Base-by-base conservation (phyloP, 2,113 vertebrate genomes). In the Glareola pratincola region DNA sequence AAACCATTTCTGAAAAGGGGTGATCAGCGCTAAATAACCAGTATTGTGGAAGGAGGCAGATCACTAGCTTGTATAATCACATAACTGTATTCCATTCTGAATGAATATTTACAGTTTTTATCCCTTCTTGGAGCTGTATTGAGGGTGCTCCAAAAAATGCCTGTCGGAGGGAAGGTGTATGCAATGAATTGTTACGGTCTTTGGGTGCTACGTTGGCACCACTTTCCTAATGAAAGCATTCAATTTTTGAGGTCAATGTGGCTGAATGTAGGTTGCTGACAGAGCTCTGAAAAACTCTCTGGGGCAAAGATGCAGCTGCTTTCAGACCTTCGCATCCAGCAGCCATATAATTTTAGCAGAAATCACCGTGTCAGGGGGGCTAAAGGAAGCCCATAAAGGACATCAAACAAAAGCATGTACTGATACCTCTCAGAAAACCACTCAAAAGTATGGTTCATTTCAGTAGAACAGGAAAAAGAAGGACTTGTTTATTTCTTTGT, bases 301-400 rank as follows among this genome's bases (percentile, higher is more conserved):
- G 17, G 18, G 29, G 8, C 1, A 36, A 72, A 72, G 13, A 1
- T 32, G 24, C 16, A 59, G 8, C 34, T 76, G 34, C 3, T 60
- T 73, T 79, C 39, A 84, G 10, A 8, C 21, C 19, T 79, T 69
- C 5, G 2, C 18, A 43, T 2, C 14, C 14, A 36, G 12, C 12
- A 59, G 4, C 36, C 30, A 17, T 47, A 6, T 22, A 72, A 69
- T 88, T 32, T 30, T 36, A 43, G 12, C 30, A 80, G 30, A 73
- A 86, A 56, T 72, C 30, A 12, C 5, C 0, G 0, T 37, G 9
- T 22, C 13, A 72, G 20, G 6, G 68, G 30, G 27, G 14, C 24
- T 50, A 48, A 80, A 48, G 16, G 8, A 69, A 89, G 29, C 4
- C 13, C 2, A 1, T 19, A 66, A n/a, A 77, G 32, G 19, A 69